phyloP scores from a whole-genome alignment of 2,113 vertebrate genomes.

The Psilopogon haemacephalus region DNA sequence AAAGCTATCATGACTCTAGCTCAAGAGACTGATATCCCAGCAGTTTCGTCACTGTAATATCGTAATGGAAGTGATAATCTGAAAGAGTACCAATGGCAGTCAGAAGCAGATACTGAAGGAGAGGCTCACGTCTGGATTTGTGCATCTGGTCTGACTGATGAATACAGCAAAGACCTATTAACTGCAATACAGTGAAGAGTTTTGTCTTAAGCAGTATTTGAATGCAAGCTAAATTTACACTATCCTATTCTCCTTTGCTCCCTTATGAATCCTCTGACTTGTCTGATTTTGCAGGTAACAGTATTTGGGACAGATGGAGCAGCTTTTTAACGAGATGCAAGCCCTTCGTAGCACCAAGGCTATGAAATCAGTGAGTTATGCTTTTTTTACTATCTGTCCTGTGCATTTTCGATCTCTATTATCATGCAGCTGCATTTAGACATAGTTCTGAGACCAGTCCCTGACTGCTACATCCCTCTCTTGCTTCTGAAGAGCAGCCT shows the following conservation, averaged over 20 bases:
- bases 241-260: background rate
- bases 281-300: background rate
- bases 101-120: background rate
- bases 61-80: background rate
- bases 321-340: background rate
- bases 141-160: background rate
- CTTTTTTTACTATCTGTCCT: background rate
- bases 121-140: background rate
- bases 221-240: background rate
- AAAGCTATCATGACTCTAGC: background rate
- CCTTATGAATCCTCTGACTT: background rate
- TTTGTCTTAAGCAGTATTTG: background rate
- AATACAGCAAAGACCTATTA: background rate
- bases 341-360: background rate
- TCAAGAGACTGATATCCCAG: background rate
- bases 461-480: background rate
- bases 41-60: background rate
- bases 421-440: background rate
- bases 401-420: background rate
- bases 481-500: background rate
- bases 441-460: background rate
- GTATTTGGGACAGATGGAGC: background rate
- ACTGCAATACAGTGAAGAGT: background rate
- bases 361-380: background rate
- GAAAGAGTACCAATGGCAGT: background rate